Percentiles rank a stretch among this genome's conserved stretches.
These are phyloP conservation scores for Bombus balteatus DNA, from an alignment of 1,140 invertebrate genomes.

Conservation along the genomic window DNA sequence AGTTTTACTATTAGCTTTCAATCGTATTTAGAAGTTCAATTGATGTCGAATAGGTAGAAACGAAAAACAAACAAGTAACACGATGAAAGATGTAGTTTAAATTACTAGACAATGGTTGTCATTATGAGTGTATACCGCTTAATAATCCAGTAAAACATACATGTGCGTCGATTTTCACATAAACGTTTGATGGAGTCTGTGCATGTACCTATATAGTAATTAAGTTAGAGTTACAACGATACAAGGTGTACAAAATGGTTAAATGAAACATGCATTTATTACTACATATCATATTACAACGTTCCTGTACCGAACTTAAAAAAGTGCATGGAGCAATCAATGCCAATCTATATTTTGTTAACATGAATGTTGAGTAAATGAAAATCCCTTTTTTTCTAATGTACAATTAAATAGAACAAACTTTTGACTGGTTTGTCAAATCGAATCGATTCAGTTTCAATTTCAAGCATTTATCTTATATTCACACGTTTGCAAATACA, in stretches of 20 bases:
- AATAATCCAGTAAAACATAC: constrained; percentile 16
- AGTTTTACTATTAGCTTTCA: constrained; percentile 45
- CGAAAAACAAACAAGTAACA: constrained; percentile 33
- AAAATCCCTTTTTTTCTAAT: neutral
- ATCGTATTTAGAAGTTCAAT: constrained; percentile 55
- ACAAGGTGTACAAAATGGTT: constrained; percentile 1
- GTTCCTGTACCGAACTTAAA: neutral
- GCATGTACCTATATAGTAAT: constrained; percentile 51
- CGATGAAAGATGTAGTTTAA: constrained; percentile 17
- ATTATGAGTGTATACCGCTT: constrained; percentile 21
- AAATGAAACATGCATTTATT: neutral
- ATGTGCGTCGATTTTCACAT: constrained; percentile 48
- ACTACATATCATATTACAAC: neutral
- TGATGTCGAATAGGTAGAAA: constrained; percentile 55
- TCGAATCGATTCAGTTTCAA: neutral
- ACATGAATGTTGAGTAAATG: neutral
- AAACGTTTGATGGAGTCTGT: constrained; percentile 63
- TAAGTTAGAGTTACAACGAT: constrained; percentile 18
- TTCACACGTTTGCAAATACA: constrained; percentile 14
- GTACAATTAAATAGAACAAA: neutral
- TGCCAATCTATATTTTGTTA: constrained; percentile 2
- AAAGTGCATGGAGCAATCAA: constrained; percentile 14
- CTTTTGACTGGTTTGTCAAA: too few species aligned
- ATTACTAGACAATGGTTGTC: constrained; percentile 22
- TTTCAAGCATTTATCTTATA: constrained; percentile 7